These are phyloP conservation scores for Catocala nupta DNA, from an alignment of 2,888 invertebrate species.

Conservation along the genomic window DNA sequence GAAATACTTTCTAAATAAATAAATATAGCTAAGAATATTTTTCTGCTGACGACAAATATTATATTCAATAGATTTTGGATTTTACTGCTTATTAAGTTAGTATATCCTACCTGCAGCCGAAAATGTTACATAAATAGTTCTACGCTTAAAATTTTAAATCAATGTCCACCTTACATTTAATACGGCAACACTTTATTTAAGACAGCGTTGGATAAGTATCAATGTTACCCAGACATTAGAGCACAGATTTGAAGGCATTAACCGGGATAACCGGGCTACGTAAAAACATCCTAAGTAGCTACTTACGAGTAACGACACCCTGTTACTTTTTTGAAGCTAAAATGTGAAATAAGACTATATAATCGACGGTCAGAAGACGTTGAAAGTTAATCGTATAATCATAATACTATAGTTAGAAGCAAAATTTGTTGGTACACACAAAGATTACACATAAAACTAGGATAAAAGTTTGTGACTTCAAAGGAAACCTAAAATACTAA, in stretches of 20 bases:
- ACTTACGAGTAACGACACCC: constrained; percentile 36
- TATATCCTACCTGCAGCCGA: too few relatives aligned
- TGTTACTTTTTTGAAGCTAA: constrained; percentile 35
- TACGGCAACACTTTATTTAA: too few relatives aligned
- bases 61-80: too few relatives aligned
- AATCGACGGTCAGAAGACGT: constrained; percentile 12
- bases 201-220: neutral
- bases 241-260: constrained; percentile 39
- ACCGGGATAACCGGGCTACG: constrained; percentile 23
- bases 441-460: neutral
- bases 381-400: neutral
- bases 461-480: neutral
- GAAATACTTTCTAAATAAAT: too few relatives aligned
- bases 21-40: too few relatives aligned
- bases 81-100: too few relatives aligned
- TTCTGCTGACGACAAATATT: too few relatives aligned
- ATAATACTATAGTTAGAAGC: too few relatives aligned
- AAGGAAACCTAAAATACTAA: constrained; percentile 4
- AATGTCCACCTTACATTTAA: too few relatives aligned
- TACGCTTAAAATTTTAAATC: too few relatives aligned
- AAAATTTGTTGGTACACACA: too few relatives aligned
- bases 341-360: constrained; percentile 43
- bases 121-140: too few relatives aligned
- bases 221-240: neutral
- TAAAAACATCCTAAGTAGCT: constrained; percentile 40